Evolutionary conservation across 2,113 vertebrate genomes (phyloP).

Genomic region (Chrysemys picta): DNA sequence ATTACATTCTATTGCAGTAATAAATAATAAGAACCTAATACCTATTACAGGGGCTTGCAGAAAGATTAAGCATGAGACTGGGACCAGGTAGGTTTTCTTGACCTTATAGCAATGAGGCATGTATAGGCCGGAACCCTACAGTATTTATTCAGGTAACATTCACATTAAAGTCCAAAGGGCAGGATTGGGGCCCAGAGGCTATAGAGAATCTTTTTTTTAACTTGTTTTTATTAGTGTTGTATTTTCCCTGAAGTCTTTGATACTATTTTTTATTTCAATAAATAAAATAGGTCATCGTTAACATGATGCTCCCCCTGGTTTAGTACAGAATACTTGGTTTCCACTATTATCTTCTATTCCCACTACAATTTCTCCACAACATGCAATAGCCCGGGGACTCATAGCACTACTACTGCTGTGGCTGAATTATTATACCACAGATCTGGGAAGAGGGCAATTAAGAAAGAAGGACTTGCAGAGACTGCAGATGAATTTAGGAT

Average conservation of each 20-base stretch:
- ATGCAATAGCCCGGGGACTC: not conserved
- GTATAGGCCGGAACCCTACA: not conserved
- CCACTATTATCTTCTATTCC: slow-evolving; percentile 5
- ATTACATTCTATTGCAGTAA: slow-evolving; percentile 51
- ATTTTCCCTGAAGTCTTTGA: not conserved
- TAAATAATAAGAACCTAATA: slow-evolving; percentile 63
- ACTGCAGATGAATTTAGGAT: not conserved
- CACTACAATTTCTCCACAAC: not conserved
- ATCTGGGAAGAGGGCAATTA: not conserved
- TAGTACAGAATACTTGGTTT: not conserved
- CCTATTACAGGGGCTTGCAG: slow-evolving; percentile 36
- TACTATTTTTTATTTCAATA: not conserved
- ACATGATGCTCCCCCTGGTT: not conserved
- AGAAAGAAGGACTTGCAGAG: not conserved
- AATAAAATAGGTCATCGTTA: not conserved
- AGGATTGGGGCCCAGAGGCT: not conserved
- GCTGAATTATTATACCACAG: not conserved
- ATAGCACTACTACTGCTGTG: not conserved
- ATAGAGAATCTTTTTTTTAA: not conserved
- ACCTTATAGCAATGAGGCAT: not conserved
- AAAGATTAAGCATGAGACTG: slow-evolving; percentile 26
- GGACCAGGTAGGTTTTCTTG: slow-evolving; percentile 10
- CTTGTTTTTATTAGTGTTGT: slow-evolving; percentile 8
- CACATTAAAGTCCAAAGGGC: not conserved
- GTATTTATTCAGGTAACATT: not conserved